Percentiles rank a stretch among this genome's conserved stretches.
Evolutionary conservation across 1,140 invertebrate species (phyloP).

Genomic region (Periplaneta americana): DNA sequence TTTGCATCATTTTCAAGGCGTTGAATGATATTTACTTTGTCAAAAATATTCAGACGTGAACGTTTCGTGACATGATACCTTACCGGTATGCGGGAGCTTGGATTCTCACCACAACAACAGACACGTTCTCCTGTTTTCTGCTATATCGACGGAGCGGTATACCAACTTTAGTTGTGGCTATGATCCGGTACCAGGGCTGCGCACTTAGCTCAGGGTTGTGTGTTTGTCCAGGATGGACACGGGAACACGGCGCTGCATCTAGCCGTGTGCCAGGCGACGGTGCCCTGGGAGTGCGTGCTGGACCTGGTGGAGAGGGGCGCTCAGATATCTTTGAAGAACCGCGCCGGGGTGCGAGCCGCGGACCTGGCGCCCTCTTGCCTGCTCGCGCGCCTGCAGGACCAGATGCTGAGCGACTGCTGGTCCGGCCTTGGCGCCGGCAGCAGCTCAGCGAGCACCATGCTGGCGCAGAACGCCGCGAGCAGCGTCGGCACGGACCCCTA

Average conservation of each 20-base stretch:
- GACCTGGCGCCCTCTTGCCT: conserved; percentile 37
- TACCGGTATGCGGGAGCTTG: too few relatives aligned
- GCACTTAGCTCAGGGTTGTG: background rate
- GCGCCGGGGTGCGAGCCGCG: conserved; percentile 37
- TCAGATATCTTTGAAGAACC: conserved; percentile 40
- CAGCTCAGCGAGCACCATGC: background rate
- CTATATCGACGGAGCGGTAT: too few relatives aligned
- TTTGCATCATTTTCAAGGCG: too few relatives aligned
- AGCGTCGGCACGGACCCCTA: background rate
- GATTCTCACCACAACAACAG: too few relatives aligned
- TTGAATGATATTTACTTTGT: too few relatives aligned
- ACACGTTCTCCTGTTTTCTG: too few relatives aligned
- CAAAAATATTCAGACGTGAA: too few relatives aligned
- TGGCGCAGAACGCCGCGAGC: background rate
- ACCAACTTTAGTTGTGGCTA: background rate
- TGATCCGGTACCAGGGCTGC: background rate
- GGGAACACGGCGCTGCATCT: conserved; percentile 53
- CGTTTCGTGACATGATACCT: too few relatives aligned
- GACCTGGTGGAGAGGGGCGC: conserved; percentile 47
- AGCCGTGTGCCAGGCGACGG: conserved; percentile 41
- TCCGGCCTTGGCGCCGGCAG: conserved; percentile 26
- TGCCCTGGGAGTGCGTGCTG: conserved; percentile 45
- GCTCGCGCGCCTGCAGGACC: conserved; percentile 40
- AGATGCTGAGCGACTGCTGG: conserved; percentile 40
- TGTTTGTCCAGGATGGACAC: conserved; percentile 35